Base-by-base conservation (phyloP, 1,140 invertebrate genomes). In the Tetragonula clypearis region DNA sequence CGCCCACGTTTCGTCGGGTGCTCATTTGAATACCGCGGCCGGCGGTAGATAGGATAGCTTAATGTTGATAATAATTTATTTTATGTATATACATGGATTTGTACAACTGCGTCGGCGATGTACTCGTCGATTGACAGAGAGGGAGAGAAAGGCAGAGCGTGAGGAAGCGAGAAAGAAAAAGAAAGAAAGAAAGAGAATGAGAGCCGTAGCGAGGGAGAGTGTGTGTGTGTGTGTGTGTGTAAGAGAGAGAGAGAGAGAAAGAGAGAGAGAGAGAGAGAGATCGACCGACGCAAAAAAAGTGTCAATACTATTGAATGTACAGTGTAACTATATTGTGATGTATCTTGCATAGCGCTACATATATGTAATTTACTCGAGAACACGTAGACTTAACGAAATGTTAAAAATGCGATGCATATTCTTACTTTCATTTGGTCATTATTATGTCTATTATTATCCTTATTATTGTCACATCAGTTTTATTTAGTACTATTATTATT, bases 271-370 rank as follows among this genome's bases (percentile, higher is more conserved):
- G 35, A 68, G 55, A 84, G 9, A 75, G 49, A 71, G 62, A 60
- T 41, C 81, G 76, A 58, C 72, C 86, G 88, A 89, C 91, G 89
- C 90, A 82, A 88, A 87, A 23, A 58, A 72, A 77, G 78, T 91
- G 90, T 92, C 87, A 92, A 93, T 92, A 93, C 92, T 90, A 94
- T 94, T 79, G 66, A 93, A 93, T 95, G 94, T 95, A 95, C 94
- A 95, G 94, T 95, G 94, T 95, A 95, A 94, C 90, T 95, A 95
- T 95, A 95, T 93, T 95, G 94, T 95, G 94, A 95, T 95, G 94
- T 94, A 94, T 92, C 92, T 78, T 93, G 91, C 91, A 92, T 94
- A 94, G 93, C 86, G 78, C 78, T 41, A 79, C 86, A 87, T 88
- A 92, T 88, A 92, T 87, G 88, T 88, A 90, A 86, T 82, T 84